Percentiles rank a stretch among this genome's conserved stretches.
Evolutionary conservation across 2,797 vertebrate species (phyloP).

Genomic region (Xenentodon cancila): DNA sequence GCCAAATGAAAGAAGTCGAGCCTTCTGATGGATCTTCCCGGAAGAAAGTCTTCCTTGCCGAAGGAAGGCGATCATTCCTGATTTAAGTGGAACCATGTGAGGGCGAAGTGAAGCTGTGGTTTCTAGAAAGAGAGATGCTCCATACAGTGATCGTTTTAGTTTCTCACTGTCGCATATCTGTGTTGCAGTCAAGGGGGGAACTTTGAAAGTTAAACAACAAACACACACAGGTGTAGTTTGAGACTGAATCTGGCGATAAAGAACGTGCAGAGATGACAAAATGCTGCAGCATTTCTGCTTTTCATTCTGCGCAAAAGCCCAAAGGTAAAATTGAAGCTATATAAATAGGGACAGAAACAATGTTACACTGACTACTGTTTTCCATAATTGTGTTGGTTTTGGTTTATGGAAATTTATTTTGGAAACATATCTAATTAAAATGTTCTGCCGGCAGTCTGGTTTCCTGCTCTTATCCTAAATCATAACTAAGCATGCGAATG

Average conservation of each 20-base stretch:
- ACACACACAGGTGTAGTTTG: no score
- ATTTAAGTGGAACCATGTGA: conserved; percentile 76
- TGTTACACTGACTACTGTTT: conserved; percentile 1
- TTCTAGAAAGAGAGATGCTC: conserved; percentile 33
- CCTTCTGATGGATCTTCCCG: conserved; percentile 50
- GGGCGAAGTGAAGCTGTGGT: conserved; percentile 22
- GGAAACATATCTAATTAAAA: conserved; percentile 7
- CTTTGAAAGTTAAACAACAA: neutral
- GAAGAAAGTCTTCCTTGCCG: conserved; percentile 44
- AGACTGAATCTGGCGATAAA: no score
- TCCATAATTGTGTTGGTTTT: neutral
- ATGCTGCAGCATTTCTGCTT: neutral
- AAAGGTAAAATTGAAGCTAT: neutral
- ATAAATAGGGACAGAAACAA: neutral
- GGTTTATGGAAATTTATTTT: conserved; percentile 12
- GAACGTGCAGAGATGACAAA: neutral
- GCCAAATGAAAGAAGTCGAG: conserved; percentile 65
- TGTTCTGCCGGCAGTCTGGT: neutral
- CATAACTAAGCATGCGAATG: neutral
- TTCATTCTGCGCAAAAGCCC: neutral
- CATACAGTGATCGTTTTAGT: conserved; percentile 14
- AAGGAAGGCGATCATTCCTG: conserved; percentile 64
- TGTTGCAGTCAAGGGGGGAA: conserved; percentile 9
- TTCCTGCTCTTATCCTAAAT: neutral
- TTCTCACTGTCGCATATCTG: conserved; percentile 26